phyloP scores from a whole-genome alignment of 2,797 vertebrate genomes.

The Spondyliosoma cantharus region DNA sequence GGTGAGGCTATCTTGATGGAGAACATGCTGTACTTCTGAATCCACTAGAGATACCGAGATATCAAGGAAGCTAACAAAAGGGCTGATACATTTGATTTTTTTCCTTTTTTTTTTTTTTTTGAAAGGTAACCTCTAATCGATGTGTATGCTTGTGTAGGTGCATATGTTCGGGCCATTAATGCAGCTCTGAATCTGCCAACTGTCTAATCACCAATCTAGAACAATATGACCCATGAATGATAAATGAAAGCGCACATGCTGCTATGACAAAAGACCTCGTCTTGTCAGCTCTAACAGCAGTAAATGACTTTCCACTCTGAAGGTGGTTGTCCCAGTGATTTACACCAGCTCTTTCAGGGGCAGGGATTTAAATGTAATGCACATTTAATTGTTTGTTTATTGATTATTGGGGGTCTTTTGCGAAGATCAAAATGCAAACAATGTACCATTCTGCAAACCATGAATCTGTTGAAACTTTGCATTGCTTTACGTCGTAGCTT shows the following conservation, averaged over 20 bases:
- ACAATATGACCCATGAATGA: conserved; percentile 68
- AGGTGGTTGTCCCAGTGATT: conserved; percentile 38
- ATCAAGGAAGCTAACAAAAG: not conserved
- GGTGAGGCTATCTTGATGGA: conserved; percentile 12
- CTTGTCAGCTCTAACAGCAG: conserved; percentile 45
- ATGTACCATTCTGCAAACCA: not conserved
- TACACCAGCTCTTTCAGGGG: conserved; percentile 27
- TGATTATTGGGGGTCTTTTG: conserved; percentile 23
- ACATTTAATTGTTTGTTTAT: conserved; percentile 35
- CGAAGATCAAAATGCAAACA: not conserved
- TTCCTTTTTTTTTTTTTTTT: not conserved
- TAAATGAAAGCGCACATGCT: conserved; percentile 50
- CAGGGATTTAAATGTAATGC: conserved; percentile 23
- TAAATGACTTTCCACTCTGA: conserved; percentile 43
- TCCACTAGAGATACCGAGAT: not conserved
- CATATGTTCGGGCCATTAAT: conserved; percentile 48
- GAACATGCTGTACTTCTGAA: conserved; percentile 26
- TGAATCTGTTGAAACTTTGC: too few relatives aligned
- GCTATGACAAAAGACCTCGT: conserved; percentile 55
- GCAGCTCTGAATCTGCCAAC: conserved; percentile 46
- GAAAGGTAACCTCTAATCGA: conserved; percentile 38
- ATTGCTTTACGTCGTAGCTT: too few relatives aligned
- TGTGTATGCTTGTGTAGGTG: conserved; percentile 27
- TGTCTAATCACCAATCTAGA: conserved; percentile 56
- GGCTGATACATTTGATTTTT: conserved; percentile 1